Evolutionary conservation across 2,888 invertebrate genomes (phyloP).

Genomic region (Argynnis bischoffii): DNA sequence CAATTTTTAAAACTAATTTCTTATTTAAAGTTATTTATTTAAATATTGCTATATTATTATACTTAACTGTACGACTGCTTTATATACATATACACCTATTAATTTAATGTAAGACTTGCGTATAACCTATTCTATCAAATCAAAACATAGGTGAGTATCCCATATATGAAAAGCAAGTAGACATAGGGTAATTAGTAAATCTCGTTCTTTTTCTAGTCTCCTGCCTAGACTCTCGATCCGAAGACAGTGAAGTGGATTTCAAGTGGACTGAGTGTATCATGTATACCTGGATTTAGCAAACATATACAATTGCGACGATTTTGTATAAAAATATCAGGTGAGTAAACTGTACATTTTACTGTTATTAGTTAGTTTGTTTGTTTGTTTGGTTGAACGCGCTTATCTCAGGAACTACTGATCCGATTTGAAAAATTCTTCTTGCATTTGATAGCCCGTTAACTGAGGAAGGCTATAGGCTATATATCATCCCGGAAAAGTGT

Average conservation of each 20-base stretch:
- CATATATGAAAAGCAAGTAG: not conserved
- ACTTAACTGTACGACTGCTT: constrained; percentile 1
- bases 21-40: not conserved
- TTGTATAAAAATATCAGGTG: constrained; percentile 47
- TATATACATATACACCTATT: not conserved
- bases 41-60: not conserved
- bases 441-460: too few species aligned
- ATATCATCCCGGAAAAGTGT: too few species aligned
- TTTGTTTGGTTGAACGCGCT: too few species aligned
- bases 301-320: constrained; percentile 42
- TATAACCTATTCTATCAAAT: not conserved
- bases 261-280: constrained; percentile 55
- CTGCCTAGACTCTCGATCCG: constrained; percentile 35
- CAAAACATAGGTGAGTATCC: constrained; percentile 23
- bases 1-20: not conserved
- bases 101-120: not conserved
- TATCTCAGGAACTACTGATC: too few species aligned
- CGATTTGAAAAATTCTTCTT: too few species aligned
- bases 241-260: constrained; percentile 42
- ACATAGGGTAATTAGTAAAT: constrained; percentile 26
- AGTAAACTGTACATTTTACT: constrained; percentile 38
- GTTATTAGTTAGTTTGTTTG: too few species aligned
- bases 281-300: constrained; percentile 57
- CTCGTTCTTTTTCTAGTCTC: constrained; percentile 46
- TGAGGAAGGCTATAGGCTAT: too few species aligned